A percentile compares a stretch with the other conserved stretches of the same genome.
These are phyloP conservation scores for Halocaridina rubra DNA, from an alignment of 2,888 invertebrate genomes.

Conservation along the genomic window DNA sequence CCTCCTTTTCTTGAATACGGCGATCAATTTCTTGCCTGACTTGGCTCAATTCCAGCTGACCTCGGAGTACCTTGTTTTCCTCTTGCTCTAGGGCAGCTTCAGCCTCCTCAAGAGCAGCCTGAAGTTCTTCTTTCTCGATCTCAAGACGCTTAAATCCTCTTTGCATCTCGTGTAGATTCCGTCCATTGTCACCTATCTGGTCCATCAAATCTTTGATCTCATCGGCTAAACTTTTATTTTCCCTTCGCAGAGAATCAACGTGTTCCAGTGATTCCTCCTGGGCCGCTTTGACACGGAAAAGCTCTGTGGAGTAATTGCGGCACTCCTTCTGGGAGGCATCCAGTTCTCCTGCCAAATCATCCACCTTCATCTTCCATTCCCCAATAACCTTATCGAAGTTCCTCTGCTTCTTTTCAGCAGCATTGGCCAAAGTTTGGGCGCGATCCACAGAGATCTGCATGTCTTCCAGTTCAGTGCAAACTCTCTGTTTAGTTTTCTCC, in stretches of 20 bases:
- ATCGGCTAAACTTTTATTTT: slow-evolving; percentile 99
- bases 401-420: slow-evolving; percentile 99
- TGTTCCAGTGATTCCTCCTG: slow-evolving; percentile 98
- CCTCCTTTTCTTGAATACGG: slow-evolving; percentile 45
- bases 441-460: slow-evolving; percentile 69
- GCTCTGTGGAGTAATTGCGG: slow-evolving; percentile 98
- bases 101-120: slow-evolving; percentile 98
- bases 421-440: slow-evolving; percentile 75
- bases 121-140: slow-evolving; percentile 99
- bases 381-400: slow-evolving; percentile 91
- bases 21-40: slow-evolving; percentile 45
- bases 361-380: slow-evolving; percentile 75
- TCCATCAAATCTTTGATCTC: slow-evolving; percentile 99
- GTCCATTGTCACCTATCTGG: slow-evolving; percentile 99
- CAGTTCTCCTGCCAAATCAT: slow-evolving; percentile 95
- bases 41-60: slow-evolving; percentile 36
- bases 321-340: slow-evolving; percentile 76
- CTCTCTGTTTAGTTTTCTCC: slow-evolving; percentile 68
- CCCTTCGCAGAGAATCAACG: slow-evolving; percentile 96
- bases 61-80: slow-evolving; percentile 76
- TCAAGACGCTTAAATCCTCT: slow-evolving; percentile 98
- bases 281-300: slow-evolving; percentile 96
- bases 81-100: slow-evolving; percentile 99
- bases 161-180: slow-evolving; percentile 99
- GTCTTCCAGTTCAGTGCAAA: slow-evolving; percentile 73